Evolutionary conservation across 2,113 vertebrate genomes (phyloP), one percentile per base, ranked within the genome.

Genomic region (Xiphorhynchus elegans): DNA sequence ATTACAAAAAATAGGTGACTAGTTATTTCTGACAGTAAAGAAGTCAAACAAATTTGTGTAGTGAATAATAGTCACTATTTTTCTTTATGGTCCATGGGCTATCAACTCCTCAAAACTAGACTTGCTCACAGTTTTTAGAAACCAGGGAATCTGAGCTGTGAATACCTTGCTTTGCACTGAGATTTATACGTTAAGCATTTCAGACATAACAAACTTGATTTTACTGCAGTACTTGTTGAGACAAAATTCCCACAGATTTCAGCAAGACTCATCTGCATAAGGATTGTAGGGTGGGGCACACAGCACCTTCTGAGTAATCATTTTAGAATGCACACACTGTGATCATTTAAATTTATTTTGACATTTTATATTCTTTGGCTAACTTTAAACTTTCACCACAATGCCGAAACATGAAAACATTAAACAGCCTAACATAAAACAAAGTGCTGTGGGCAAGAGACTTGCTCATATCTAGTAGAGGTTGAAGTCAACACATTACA

Each of bases 391-490:
- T 73, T 93, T 75, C 50, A 40, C 28, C 17, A 15, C 83, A 84
- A 73, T 84, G 87, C 62, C 11, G 17, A 87, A 96, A 74, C 67
- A 56, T 9, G 56, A 83, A 88, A 77, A 78, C 33, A 74, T 92
- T 96, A 95, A 95, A 93, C 50, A 95, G 74, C 35, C 11, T 44
- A 91, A 92, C 74, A 95, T 84, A 82, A 97, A 97, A 95, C 73
- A 76, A 18, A 97, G 42, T 9, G 94, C 97, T 96, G 85, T 12
- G 7, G 95, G 95, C 86, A 95, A 91, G 23, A 40, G 84, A 87
- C 89, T 92, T 93, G 89, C 90, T 97, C 75, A 93, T 90, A 95
- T 96, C 84, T 87, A 75, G 40, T 37, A 80, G 78, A 29, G 47
- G 56, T 50, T 95, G 68, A 72, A 97, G 94, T 93, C 92, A 97